Base-by-base conservation (phyloP, 2,888 invertebrate species). In the Heliconius hortense region DNA sequence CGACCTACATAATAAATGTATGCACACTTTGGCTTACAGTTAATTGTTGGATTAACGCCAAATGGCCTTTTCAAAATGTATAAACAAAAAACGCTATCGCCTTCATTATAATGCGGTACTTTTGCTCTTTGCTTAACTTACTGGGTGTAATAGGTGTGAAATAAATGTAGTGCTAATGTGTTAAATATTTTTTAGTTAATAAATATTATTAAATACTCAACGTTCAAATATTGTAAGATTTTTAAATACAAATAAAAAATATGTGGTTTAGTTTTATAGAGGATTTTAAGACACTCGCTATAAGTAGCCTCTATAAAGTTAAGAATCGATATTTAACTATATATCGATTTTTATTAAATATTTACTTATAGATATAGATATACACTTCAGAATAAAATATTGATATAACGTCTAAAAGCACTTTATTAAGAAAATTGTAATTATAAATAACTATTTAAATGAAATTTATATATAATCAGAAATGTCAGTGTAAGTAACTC, bases 21-120 rank as follows among this genome's bases (percentile, higher is more conserved):
- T 60, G 77, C 69, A 73, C 64, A 74, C 72, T 76, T 76, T 76
- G 76, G 77, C 76, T 72, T 73, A 72, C 76, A 78, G 63, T 76
- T 72, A 76, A 76, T 64, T 56, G 69, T 76, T 76, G 76, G 74
- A 72, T 70, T 53, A 66, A 62, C n/a, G 78, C 78, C 78, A 75
- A 78, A 71, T 68, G 73, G 78, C 72, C 70, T 70, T 69, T 72
- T 66, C 24, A 75, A 75, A 72, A 75, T 66, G 67, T 71, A 21
- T 72, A 48, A 75, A 72, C 48, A 71, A 75, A 75, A 71, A 71
- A 67, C 67, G 66, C 73, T 31, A 68, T 68, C 72, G 72, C 69
- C 64, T 69, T 74, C 56, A 74, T 66, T 72, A 73, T 78, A 74
- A 78, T 69, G 71, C 35, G 53, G 66, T 64, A n/a, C 60, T 73